These are phyloP conservation scores for Catajapyx aquilonaris DNA, from an alignment of 1,140 invertebrate genomes.

Conservation along the genomic window DNA sequence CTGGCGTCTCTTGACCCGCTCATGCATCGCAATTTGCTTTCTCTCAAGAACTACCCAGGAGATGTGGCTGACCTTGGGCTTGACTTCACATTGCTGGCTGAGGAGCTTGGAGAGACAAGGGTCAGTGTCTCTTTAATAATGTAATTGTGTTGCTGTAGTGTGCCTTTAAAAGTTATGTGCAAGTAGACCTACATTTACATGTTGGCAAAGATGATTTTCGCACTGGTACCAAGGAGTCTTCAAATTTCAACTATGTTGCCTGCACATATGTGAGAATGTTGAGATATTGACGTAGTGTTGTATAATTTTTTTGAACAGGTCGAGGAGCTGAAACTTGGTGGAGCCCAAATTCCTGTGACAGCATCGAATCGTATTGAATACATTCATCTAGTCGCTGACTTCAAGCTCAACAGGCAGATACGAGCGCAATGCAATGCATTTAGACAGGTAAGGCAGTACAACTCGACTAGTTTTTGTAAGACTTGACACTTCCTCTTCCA, in stretches of 20 bases:
- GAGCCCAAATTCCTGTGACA: constrained; percentile 72
- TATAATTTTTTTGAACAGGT: constrained; percentile 29
- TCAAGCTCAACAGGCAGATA: constrained; percentile 85
- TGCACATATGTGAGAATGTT: too few relatives aligned
- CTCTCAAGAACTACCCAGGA: constrained; percentile 51
- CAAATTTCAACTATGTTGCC: too few relatives aligned
- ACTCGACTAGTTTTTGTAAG: constrained; percentile 1
- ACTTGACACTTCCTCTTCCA: too few relatives aligned
- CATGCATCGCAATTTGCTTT: constrained; percentile 75
- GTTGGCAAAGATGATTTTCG: too few relatives aligned
- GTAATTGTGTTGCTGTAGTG: too few relatives aligned
- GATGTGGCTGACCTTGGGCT: constrained; percentile 61
- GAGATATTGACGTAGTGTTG: too few relatives aligned
- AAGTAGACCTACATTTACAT: too few relatives aligned
- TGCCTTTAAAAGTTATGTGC: too few relatives aligned
- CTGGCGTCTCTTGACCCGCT: constrained; percentile 80
- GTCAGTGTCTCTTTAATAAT: too few relatives aligned
- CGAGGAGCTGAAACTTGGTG: constrained; percentile 75
- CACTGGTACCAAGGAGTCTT: too few relatives aligned
- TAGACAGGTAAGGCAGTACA: constrained; percentile 28
- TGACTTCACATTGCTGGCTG: constrained; percentile 82
- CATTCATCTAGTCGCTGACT: constrained; percentile 88
- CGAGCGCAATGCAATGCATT: constrained; percentile 65
- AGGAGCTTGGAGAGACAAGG: constrained; percentile 74
- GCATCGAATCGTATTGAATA: constrained; percentile 87